Evolutionary conservation across 2,113 vertebrate species (phyloP).

Genomic region (Petaurus breviceps): DNA sequence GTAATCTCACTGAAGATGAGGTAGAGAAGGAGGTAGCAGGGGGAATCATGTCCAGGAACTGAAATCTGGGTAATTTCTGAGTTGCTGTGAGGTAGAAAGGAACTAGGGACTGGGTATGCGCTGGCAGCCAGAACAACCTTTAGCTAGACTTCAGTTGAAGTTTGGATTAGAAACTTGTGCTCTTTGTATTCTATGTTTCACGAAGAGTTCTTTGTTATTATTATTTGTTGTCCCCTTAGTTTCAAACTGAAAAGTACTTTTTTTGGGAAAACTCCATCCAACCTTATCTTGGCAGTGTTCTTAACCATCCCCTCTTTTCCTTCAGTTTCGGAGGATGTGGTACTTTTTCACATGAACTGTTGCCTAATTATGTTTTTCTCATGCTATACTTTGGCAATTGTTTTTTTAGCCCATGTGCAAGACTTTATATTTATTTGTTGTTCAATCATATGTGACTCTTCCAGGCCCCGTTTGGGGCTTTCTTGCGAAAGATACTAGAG

Average conservation of each 20-base stretch:
- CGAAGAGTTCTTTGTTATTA: background rate
- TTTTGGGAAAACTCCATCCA: background rate
- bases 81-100: background rate
- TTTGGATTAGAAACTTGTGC: background rate
- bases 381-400: background rate
- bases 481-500: too few species aligned
- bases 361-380: background rate
- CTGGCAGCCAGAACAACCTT: background rate
- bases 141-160: background rate
- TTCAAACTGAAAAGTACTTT: background rate
- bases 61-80: background rate
- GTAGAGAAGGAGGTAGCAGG: too few species aligned
- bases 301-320: background rate
- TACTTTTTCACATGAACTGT: background rate
- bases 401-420: background rate
- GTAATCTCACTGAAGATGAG: background rate
- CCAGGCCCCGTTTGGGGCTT: too few species aligned
- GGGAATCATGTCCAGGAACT: background rate
- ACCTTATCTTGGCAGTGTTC: background rate
- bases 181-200: background rate
- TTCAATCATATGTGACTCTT: too few species aligned
- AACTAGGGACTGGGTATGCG: background rate
- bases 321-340: background rate
- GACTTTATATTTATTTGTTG: background rate
- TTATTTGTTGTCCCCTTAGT: background rate